These are phyloP conservation scores for Drosophila takahashii DNA, from an alignment of 1,140 invertebrate species.

Conservation along the genomic window DNA sequence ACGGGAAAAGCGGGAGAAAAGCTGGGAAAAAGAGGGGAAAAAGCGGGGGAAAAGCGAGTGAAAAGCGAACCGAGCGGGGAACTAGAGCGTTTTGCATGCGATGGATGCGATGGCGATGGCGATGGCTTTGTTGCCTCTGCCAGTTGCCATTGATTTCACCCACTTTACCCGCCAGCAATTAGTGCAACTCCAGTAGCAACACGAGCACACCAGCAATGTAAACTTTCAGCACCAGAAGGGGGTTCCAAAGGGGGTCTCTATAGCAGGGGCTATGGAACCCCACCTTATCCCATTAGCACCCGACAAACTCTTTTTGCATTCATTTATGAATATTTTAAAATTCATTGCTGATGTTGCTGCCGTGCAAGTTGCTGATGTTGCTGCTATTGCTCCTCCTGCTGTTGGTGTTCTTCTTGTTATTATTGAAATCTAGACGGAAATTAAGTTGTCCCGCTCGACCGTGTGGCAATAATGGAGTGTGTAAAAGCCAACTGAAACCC, in stretches of 20 bases:
- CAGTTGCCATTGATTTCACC: conserved; percentile 67
- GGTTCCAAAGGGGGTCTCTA: not conserved
- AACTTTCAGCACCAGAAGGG: conserved; percentile 50
- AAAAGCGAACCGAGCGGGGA: not conserved
- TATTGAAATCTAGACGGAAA: conserved; percentile 79
- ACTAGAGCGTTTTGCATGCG: conserved; percentile 43
- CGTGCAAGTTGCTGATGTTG: conserved; percentile 2
- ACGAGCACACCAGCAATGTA: conserved; percentile 32
- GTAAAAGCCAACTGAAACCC: not conserved
- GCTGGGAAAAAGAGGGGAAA: not conserved
- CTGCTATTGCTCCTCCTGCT: not conserved
- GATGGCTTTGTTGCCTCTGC: conserved; percentile 33
- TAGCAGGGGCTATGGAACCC: not conserved
- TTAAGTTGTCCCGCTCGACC: conserved; percentile 75
- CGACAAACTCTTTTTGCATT: conserved; percentile 55
- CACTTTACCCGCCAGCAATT: conserved; percentile 69
- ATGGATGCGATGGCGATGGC: conserved; percentile 28
- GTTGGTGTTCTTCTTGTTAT: conserved; percentile 40
- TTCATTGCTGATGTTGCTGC: conserved; percentile 61
- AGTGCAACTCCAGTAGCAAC: conserved; percentile 57
- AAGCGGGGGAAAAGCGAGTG: not conserved
- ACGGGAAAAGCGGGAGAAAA: not conserved
- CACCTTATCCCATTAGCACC: conserved; percentile 34
- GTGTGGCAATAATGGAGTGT: conserved; percentile 47
- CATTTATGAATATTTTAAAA: conserved; percentile 81